Base-by-base conservation (phyloP, 1,140 invertebrate species). In the Drosophila ambigua region DNA sequence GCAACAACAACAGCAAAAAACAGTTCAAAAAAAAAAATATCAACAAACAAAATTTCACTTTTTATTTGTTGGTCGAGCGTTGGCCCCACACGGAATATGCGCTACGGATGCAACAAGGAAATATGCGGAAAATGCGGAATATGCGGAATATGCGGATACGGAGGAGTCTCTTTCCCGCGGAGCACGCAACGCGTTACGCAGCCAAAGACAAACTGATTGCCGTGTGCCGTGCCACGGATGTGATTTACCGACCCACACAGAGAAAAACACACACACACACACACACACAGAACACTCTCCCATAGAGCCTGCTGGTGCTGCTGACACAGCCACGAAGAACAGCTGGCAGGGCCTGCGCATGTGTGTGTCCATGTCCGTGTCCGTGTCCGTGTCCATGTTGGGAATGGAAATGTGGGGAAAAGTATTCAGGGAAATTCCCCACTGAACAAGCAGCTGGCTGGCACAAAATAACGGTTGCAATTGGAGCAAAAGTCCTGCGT, bases 201-300 rank as follows among this genome's bases (percentile, higher is more conserved):
- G 83, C 76, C 83, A 83, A 83, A 88, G 84, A 79, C 83, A 88
- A 88, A 88, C 83, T 88, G 83, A 88, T 88, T 88, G 83, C 83
- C 79, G 84, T 88, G 84, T 88, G 84, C 84, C 64, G 69, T 79
- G 79, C 76, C 58, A 69, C 65, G 84, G 84, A 77, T 88, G 83
- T 88, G 83, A 88, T 88, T 88, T 88, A 88, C 83, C 84, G 79
- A 87, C 79, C 74, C 49, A 77, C 81, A 79, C 55, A 52, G 48
- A 35, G 44, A 5, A 54, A 49, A 15, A 31, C 28, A 31, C 51
- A 49, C 65, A 75, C 63, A 66, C 59, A 51, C 51, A 61, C 39
- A 77, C 69, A 77, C 35, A 43, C 1, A 16, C 16, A 16, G n/a
- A 48, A 51, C 51, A 61, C 39, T 74, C 65, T 9, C 49, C 0